A percentile compares a stretch with the other conserved stretches of the same genome.
These are phyloP conservation scores for Andrena trimmerana DNA, from an alignment of 2,888 invertebrate species.

Conservation along the genomic window DNA sequence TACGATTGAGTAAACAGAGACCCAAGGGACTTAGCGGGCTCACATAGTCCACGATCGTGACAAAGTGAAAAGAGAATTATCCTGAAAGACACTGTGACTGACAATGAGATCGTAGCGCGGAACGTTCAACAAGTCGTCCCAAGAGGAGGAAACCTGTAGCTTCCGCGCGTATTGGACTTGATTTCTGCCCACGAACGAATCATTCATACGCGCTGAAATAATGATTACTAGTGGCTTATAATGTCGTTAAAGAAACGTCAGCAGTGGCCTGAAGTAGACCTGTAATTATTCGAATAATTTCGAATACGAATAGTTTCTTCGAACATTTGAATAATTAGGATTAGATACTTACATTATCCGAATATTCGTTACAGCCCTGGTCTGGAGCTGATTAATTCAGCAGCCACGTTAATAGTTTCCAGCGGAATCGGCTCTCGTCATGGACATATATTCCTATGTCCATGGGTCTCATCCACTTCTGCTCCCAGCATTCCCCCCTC, in stretches of 20 bases:
- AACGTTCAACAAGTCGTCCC: constrained; percentile 50
- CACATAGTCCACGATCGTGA: too few species aligned
- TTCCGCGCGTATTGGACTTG: constrained; percentile 8
- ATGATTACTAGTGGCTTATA: not conserved
- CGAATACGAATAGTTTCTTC: too few species aligned
- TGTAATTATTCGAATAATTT: too few species aligned
- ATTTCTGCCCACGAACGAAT: not conserved
- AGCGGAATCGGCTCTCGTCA: not conserved
- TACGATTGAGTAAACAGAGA: too few species aligned
- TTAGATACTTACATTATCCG: too few species aligned
- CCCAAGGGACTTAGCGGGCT: too few species aligned
- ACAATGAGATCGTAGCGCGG: not conserved
- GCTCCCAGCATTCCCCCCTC: constrained; percentile 9
- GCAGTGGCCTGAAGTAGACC: too few species aligned
- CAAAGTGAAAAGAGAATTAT: not conserved
- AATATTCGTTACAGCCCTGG: too few species aligned
- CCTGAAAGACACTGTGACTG: not conserved
- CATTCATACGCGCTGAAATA: not conserved
- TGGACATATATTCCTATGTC: too few species aligned
- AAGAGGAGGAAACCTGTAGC: constrained; percentile 45
- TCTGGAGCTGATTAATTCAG: not conserved
- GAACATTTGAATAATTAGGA: too few species aligned
- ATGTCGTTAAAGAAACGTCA: constrained; percentile 5
- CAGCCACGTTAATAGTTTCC: not conserved
- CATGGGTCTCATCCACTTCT: constrained; percentile 3